A percentile compares a stretch with the other conserved stretches of the same genome.
phyloP scores from a whole-genome alignment of 1,140 invertebrate genomes.

The Atta colombica region DNA sequence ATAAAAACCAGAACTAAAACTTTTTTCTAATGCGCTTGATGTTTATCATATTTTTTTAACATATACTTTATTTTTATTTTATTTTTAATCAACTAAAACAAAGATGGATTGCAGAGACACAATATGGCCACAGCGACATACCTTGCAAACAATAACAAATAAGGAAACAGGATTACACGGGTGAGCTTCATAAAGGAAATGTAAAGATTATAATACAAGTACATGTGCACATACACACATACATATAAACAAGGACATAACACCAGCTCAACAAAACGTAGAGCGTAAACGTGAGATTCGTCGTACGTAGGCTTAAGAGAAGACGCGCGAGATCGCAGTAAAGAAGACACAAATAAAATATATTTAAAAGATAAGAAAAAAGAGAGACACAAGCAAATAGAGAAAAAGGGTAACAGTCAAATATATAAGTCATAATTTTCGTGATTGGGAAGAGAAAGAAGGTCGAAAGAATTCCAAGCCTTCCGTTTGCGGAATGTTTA shows the following conservation, averaged over 20 bases:
- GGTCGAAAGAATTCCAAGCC: conserved; percentile 62
- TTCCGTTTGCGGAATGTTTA: not conserved
- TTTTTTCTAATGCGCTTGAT: not conserved
- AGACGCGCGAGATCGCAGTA: conserved; percentile 41
- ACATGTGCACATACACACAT: conserved; percentile 53
- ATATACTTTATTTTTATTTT: conserved; percentile 14
- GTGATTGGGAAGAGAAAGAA: conserved; percentile 62
- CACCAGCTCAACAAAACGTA: conserved; percentile 79
- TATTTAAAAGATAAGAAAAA: conserved; percentile 11
- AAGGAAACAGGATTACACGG: conserved; percentile 38
- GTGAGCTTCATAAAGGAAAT: conserved; percentile 44
- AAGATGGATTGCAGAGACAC: conserved; percentile 31
- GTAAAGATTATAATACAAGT: conserved; percentile 50
- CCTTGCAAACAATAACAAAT: conserved; percentile 36
- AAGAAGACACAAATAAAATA: conserved; percentile 41
- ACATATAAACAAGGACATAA: conserved; percentile 76
- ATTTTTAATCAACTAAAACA: conserved; percentile 1
- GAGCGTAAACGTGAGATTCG: conserved; percentile 63
- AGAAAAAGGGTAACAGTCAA: conserved; percentile 37
- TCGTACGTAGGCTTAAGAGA: conserved; percentile 68
- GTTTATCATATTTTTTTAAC: not conserved
- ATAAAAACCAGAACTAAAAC: not conserved
- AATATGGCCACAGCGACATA: conserved; percentile 29
- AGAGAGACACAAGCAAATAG: not conserved
- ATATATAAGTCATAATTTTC: conserved; percentile 68